Percentiles rank a stretch among this genome's conserved stretches.
These are phyloP conservation scores for Anseranas semipalmata DNA, from an alignment of 2,113 vertebrate genomes.

Conservation along the genomic window DNA sequence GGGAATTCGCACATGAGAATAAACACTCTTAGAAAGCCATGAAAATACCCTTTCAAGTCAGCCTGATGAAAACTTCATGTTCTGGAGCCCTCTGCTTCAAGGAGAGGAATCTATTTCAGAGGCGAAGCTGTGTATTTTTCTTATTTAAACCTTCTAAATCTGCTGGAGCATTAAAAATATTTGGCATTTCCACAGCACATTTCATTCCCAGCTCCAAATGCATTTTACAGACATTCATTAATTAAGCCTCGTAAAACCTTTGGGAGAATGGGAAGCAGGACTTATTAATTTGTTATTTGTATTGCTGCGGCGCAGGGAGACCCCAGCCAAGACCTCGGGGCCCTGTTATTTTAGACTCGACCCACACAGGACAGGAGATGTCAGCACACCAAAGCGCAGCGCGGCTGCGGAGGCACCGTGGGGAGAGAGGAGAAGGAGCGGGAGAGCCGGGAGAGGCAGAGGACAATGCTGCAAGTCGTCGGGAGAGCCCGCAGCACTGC, in stretches of 20 bases:
- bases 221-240: slow-evolving; percentile 62
- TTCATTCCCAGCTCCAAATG: slow-evolving; percentile 67
- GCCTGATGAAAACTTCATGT: slow-evolving; percentile 68
- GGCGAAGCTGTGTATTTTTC: slow-evolving; percentile 63
- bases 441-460: neutral
- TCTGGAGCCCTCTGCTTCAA: slow-evolving; percentile 49
- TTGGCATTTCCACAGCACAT: slow-evolving; percentile 71
- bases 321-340: slow-evolving; percentile 39
- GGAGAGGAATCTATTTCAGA: slow-evolving; percentile 60
- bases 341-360: slow-evolving; percentile 43
- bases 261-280: slow-evolving; percentile 38
- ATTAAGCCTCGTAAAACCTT: slow-evolving; percentile 63
- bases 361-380: slow-evolving; percentile 19
- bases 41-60: slow-evolving; percentile 63
- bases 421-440: neutral
- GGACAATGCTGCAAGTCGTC: neutral
- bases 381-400: neutral
- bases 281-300: slow-evolving; percentile 65
- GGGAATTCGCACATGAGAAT: neutral
- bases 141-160: slow-evolving; percentile 68
- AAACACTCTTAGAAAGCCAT: slow-evolving; percentile 33
- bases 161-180: slow-evolving; percentile 68
- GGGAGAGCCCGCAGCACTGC: neutral
- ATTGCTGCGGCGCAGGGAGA: slow-evolving; percentile 11
- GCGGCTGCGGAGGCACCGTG: no score